Evolutionary conservation across 2,113 vertebrate species (phyloP), one percentile per base, ranked within the genome.

Genomic region (Helogale parvula): DNA sequence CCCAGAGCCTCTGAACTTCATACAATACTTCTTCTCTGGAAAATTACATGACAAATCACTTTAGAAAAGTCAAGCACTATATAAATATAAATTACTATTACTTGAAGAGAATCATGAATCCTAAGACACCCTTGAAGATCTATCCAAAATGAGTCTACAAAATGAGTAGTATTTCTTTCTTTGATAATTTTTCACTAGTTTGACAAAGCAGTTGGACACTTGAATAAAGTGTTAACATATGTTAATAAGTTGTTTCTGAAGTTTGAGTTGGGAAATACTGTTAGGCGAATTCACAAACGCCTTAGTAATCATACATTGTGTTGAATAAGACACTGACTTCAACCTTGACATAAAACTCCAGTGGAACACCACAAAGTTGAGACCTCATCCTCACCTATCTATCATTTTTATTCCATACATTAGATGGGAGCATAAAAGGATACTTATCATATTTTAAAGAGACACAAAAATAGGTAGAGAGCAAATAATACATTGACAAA

Each of bases 151-250:
- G n/a, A 72, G 4, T 71, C 54, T 81, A 0, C 13, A 77, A n/a
- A n/a, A n/a, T n/a, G n/a, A n/a, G 76, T 7, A n/a, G 95, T 57
- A 77, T 66, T n/a, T 88, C 10, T 5, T 89, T 14, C 50, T 93
- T 88, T 41, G 52, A 66, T 86, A 77, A 74, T 33, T 89, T 97
- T 89, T 91, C 52, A 84, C 83, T 80, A 68, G 11, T 23, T 88
- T 88, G 45, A 76, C 3, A 92, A 76, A 79, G 72, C 3, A 83
- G 9, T 54, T 80, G 17, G 7, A 47, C 33, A 85, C 5, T 33
- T 96, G 2, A 83, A 38, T 68, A 41, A 35, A 68, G 6, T 88
- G 27, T 65, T 94, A 33, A 88, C 66, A 27, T 35, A 69, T 47
- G 25, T 83, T 90, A 57, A 57, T 29, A 84, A 92, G 41, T 29